phyloP scores from a whole-genome alignment of 2,888 invertebrate species.

The Leptopterna dolabrata region DNA sequence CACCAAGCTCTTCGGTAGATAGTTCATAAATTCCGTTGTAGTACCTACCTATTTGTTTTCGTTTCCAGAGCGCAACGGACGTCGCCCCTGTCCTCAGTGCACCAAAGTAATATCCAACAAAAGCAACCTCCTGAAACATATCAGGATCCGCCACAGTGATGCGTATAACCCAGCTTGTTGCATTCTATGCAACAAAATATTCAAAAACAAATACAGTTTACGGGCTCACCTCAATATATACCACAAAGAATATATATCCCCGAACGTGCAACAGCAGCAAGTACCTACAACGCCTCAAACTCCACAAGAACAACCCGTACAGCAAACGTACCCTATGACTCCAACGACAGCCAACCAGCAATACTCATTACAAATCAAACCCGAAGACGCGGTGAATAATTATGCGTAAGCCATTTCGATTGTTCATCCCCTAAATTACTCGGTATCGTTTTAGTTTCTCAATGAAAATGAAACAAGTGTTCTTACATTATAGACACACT shows the following conservation, averaged over 20 bases:
- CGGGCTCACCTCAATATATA: constrained; percentile 66
- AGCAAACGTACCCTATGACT: constrained; percentile 46
- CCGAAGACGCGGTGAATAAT: neutral
- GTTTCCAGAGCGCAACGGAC: constrained; percentile 61
- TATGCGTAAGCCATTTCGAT: neutral
- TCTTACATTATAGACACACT: neutral
- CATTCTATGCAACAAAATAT: constrained; percentile 65
- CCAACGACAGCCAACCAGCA: constrained; percentile 38
- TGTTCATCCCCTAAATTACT: neutral
- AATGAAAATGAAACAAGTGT: neutral
- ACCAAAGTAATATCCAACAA: constrained; percentile 66
- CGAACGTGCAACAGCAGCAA: constrained; percentile 38
- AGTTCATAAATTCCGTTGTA: too few relatives aligned
- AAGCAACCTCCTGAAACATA: constrained; percentile 66
- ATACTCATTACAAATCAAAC: constrained; percentile 8
- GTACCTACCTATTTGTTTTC: neutral
- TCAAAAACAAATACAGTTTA: constrained; percentile 66
- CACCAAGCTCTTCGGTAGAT: too few relatives aligned
- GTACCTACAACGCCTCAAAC: constrained; percentile 9
- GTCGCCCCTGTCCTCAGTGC: constrained; percentile 66
- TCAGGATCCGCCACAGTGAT: constrained; percentile 66
- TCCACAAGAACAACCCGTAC: constrained; percentile 27
- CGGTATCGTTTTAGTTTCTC: neutral
- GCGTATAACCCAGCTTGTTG: constrained; percentile 65
- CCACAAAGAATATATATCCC: constrained; percentile 63